A percentile compares a stretch with the other conserved stretches of the same genome.
phyloP scores from a whole-genome alignment of 1,140 invertebrate genomes.

The Brachionus calyciflorus region DNA sequence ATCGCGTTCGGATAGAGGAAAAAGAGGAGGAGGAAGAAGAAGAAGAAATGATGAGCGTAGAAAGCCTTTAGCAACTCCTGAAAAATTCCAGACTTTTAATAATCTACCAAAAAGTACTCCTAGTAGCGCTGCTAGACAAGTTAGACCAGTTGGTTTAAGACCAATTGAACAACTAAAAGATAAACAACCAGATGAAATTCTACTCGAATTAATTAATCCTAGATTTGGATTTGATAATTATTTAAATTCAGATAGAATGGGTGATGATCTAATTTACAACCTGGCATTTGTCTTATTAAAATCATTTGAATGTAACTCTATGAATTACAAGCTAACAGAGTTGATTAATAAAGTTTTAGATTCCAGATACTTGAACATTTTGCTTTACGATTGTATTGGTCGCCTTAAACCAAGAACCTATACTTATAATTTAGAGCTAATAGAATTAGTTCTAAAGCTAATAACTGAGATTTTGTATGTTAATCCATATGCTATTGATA shows the following conservation, averaged over 20 bases:
- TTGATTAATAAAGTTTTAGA: background rate
- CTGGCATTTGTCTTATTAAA: background rate
- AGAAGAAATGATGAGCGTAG: no score
- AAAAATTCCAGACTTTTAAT: no score
- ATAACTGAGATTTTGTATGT: background rate
- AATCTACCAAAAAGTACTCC: no score
- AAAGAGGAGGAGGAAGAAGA: no score
- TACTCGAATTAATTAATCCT: background rate
- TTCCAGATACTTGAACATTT: background rate
- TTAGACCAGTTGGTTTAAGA: no score
- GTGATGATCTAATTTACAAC: background rate
- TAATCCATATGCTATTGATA: background rate
- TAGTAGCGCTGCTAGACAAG: no score
- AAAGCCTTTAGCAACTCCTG: no score
- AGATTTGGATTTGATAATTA: background rate
- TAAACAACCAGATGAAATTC: background rate
- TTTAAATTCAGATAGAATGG: background rate
- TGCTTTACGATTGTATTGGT: background rate
- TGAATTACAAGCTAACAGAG: background rate
- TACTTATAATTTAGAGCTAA: background rate
- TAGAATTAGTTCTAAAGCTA: background rate
- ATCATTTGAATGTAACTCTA: constrained; percentile 16
- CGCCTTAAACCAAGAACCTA: background rate
- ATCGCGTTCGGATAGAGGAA: no score
- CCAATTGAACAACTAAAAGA: background rate